Evolutionary conservation across 2,797 vertebrate genomes (phyloP), one percentile per base, ranked within the genome.

Genomic region (Rhinogobio ventralis): DNA sequence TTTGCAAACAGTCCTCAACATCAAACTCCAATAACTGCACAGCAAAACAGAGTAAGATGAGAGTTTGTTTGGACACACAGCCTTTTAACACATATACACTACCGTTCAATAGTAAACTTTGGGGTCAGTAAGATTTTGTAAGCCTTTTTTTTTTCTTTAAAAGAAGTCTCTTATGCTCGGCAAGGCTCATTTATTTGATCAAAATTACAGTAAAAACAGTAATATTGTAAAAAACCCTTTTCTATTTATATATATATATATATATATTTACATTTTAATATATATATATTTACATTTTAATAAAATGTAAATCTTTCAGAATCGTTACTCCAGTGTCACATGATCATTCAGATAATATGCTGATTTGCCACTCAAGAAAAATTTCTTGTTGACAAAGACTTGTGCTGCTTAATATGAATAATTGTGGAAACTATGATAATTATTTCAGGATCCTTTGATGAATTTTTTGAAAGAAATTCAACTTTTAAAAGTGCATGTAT

Each of bases 1-100:
- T 87, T 87, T 90, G 75, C 81, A 82, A 89, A 88, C 87, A 87
- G 83, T 55, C 66, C 57, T 20, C 5, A 15, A 75, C 76, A 80
- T 81, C 83, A 85, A 82, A 85, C 46, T 84, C 74, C 82, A 87
- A 84, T 75, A 74, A 87, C 68, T 17, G 4, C 33, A 36, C 57
- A 0, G 30, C 36, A 81, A 62, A 7, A 25, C 23, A 71, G 42
- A 82, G 76, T 60, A 72, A 83, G 46, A 57, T 76, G 77, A 25
- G 49, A 30, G 73, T 67, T 84, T 75, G 28, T 23, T 36, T 68
- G 46, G 20, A 36, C 20, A 36, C 19, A 36, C 10, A 4, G 17
- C 28, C 25, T 51, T 74, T 33, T 74, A 19, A 28, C 53, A 57
- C 11, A 9, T 73, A 51, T 28, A 73, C 42, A 20, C 15, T 11